Evolutionary conservation across 2,888 invertebrate species (phyloP).

Genomic region (Elgonia sp.): DNA sequence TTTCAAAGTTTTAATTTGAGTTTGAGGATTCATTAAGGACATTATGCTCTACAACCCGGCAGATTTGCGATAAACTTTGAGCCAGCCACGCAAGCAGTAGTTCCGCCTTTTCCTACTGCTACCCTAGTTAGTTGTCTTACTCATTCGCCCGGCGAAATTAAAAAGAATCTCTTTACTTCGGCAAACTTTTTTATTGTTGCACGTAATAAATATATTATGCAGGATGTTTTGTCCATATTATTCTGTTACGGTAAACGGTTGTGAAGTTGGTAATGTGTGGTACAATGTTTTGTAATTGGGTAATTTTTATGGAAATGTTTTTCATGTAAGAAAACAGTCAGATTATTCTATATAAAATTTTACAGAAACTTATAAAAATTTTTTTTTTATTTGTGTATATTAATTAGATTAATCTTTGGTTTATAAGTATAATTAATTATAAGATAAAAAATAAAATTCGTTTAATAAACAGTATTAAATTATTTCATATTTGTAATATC

Average conservation of each 20-base stretch:
- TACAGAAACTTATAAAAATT: too few species aligned
- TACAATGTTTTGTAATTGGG: too few species aligned
- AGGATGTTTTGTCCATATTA: neutral
- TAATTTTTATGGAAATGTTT: too few species aligned
- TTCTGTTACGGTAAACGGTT: neutral
- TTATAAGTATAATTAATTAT: too few species aligned
- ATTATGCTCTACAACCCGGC: conserved; percentile 78
- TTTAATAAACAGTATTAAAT: too few species aligned
- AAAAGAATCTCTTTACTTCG: conserved; percentile 50
- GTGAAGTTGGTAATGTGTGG: too few species aligned
- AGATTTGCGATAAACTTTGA: conserved; percentile 79
- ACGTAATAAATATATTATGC: conserved; percentile 24
- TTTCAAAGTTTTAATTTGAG: conserved; percentile 86
- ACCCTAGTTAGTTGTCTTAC: conserved; percentile 58
- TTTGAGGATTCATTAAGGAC: conserved; percentile 81
- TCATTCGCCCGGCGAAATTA: conserved; percentile 67
- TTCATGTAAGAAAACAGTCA: too few species aligned
- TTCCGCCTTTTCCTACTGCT: conserved; percentile 57
- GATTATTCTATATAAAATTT: too few species aligned
- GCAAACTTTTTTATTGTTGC: conserved; percentile 56
- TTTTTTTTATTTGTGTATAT: too few species aligned
- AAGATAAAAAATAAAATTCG: too few species aligned
- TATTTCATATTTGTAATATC: too few species aligned
- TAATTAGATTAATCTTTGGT: too few species aligned
- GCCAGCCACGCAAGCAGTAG: conserved; percentile 78